These are phyloP conservation scores for Tachysurus vachellii DNA, from an alignment of 2,113 vertebrate species.

Conservation along the genomic window DNA sequence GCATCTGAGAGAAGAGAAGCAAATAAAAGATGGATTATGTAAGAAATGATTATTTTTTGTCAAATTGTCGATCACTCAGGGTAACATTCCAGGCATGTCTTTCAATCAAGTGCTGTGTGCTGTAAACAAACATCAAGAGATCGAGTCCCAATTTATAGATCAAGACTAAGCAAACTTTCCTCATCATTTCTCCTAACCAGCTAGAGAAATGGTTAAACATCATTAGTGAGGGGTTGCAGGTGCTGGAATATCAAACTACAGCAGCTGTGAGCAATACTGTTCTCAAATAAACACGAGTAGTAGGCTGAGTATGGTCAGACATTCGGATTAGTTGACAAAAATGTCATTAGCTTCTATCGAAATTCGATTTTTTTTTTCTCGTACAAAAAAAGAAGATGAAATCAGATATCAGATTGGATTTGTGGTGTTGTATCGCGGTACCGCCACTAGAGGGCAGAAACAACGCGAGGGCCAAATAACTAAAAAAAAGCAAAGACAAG, in stretches of 20 bases:
- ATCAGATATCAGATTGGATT: background rate
- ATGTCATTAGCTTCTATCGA: background rate
- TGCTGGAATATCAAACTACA: background rate
- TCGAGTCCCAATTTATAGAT: background rate
- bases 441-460: constrained; percentile 15
- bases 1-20: background rate
- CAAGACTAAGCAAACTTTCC: background rate
- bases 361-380: background rate
- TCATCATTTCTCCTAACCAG: background rate
- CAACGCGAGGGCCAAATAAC: background rate
- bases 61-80: background rate
- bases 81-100: constrained; percentile 4
- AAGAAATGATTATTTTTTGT: too few species aligned
- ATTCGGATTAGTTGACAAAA: background rate
- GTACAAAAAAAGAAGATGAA: background rate
- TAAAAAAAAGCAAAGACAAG: background rate
- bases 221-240: background rate
- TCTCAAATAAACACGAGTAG: background rate
- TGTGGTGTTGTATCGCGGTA: background rate
- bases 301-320: background rate
- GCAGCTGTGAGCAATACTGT: background rate
- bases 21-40: background rate
- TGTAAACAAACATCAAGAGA: constrained; percentile 25
- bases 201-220: constrained; percentile 1
- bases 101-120: background rate